Base-by-base conservation (phyloP, 2,113 vertebrate species). In the Marcusenius ussheri region DNA sequence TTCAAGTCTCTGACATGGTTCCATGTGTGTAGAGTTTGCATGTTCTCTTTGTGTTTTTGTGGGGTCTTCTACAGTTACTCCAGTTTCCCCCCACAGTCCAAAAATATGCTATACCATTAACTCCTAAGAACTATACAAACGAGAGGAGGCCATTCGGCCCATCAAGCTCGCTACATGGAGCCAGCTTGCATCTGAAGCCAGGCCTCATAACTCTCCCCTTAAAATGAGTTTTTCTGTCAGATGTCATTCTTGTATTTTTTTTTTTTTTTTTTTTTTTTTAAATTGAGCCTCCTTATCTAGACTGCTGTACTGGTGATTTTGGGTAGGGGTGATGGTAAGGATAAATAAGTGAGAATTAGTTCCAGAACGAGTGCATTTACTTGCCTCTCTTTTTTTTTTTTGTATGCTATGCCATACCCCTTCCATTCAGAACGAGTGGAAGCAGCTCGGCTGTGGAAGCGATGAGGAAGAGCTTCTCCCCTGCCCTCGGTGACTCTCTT, bases 401-500 rank as follows among this genome's bases (percentile, higher is more conserved):
- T 74, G 27, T 46, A 62, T n/a, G 21, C 62, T 66, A n/a, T 66
- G 62, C 35, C 31, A 86, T 1, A 27, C 7, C 89, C 56, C 49
- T 11, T 66, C 5, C 83, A 21, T 89, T 7, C 91, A 96, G 95
- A 96, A 96, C 97, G 97, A 96, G 97, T 96, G 93, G 50, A 97
- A 97, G 97, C 96, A 96, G 97, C 96, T 96, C 95, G 97, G 97
- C 96, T 97, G 97, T 98, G 97, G 95, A 96, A 98, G 98, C 97
- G 97, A 99, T 99, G 98, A 99, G 98, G 98, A 99, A 99, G 97
- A 98, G 98, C 94, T 97, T 97, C 96, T 98, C 97, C 96, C 97
- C 96, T 97, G 97, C 97, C 96, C 97, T 97, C 96, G 97, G 96
- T 91, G 98, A 98, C 96, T 97, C 98, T 93, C 96, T 97, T 95